Conservation (phyloP, 1,140 invertebrate species). For the Araneus ventricosus region DNA sequence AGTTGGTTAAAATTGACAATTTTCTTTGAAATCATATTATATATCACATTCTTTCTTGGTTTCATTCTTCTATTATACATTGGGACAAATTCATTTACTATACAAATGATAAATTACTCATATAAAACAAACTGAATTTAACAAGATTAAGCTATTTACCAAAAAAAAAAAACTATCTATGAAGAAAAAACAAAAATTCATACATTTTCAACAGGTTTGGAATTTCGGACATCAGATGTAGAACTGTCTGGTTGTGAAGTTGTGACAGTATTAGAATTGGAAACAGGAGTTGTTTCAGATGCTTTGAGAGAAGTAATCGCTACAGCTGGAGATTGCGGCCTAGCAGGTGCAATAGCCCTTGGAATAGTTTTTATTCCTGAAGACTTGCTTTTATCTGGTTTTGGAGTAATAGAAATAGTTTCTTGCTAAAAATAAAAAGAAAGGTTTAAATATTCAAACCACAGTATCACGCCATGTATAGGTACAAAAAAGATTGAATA, state of each 20-base stretch:
- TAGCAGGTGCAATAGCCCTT: slow-evolving; percentile 32
- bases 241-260: slow-evolving; percentile 17
- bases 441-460: too few relatives aligned
- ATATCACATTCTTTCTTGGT: too few relatives aligned
- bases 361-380: slow-evolving; percentile 26
- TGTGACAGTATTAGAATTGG: not conserved
- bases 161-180: not conserved
- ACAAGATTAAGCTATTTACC: not conserved
- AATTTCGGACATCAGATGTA: not conserved
- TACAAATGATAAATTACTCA: too few relatives aligned
- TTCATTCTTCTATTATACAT: too few relatives aligned
- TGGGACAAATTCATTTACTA: too few relatives aligned
- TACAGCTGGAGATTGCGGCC: slow-evolving; percentile 44
- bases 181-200: not conserved
- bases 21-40: too few relatives aligned
- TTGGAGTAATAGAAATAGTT: slow-evolving; percentile 42
- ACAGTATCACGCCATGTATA: too few relatives aligned
- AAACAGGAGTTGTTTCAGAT: slow-evolving; percentile 20
- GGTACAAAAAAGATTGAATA: too few relatives aligned
- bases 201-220: slow-evolving; percentile 38
- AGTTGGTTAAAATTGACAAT: too few relatives aligned
- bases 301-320: slow-evolving; percentile 48
- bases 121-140: too few relatives aligned
- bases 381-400: slow-evolving; percentile 48
- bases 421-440: not conserved